A percentile compares a stretch with the other conserved stretches of the same genome.
phyloP scores from a whole-genome alignment of 35 echinoderm and acorn worm species.

The Ophioderma brevispina region DNA sequence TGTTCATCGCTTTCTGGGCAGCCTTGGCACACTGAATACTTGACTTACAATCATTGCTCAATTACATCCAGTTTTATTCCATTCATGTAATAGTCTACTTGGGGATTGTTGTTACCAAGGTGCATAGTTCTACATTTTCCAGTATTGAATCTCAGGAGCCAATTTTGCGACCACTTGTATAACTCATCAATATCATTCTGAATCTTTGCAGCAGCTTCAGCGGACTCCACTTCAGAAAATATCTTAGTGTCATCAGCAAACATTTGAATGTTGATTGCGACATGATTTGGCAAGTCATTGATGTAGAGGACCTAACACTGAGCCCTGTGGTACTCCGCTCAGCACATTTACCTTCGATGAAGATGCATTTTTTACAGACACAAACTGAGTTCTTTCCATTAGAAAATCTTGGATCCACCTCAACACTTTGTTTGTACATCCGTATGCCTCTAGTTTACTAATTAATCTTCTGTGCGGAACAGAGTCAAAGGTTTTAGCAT shows the following conservation, averaged over 20 bases:
- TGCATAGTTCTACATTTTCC: slow-evolving; percentile 32
- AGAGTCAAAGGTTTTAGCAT: slow-evolving; percentile 44
- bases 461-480: slow-evolving; percentile 36
- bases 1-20: slow-evolving; percentile 29
- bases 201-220: neutral
- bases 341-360: neutral
- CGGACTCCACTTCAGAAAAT: neutral
- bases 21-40: slow-evolving; percentile 19
- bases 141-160: slow-evolving; percentile 22
- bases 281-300: slow-evolving; percentile 24
- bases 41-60: slow-evolving; percentile 19
- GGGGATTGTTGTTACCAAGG: neutral
- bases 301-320: slow-evolving; percentile 33
- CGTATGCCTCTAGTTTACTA: slow-evolving; percentile 24
- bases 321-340: slow-evolving; percentile 38
- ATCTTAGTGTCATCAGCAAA: slow-evolving; percentile 50
- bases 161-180: slow-evolving; percentile 20
- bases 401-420: slow-evolving; percentile 19
- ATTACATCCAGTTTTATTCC: neutral
- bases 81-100: neutral
- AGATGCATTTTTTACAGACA: slow-evolving; percentile 5
- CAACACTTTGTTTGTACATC: neutral
- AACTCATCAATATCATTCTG: slow-evolving; percentile 10
- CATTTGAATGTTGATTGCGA: slow-evolving; percentile 10
- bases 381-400: slow-evolving; percentile 6